Percentiles rank a stretch among this genome's conserved stretches.
phyloP scores from a whole-genome alignment of 2,888 invertebrate species.

The Acanthosepion esculentum region DNA sequence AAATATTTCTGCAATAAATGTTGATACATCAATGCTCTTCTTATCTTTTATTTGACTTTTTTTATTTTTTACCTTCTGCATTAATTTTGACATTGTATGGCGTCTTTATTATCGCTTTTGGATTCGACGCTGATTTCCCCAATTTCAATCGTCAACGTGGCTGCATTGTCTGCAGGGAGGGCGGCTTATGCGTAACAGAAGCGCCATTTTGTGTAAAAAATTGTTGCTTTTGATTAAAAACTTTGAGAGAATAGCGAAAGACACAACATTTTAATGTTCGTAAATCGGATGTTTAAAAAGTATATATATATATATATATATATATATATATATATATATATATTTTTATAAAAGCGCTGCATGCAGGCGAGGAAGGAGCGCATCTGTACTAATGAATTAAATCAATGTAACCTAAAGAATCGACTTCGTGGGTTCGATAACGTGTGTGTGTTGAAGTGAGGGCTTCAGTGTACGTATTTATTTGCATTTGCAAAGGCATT shows the following conservation, averaged over 20 bases:
- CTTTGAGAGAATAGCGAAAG: neutral
- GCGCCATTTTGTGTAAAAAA: neutral
- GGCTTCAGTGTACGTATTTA: neutral
- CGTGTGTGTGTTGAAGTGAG: neutral
- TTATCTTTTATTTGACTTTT: neutral
- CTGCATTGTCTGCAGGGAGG: neutral
- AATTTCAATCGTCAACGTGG: neutral
- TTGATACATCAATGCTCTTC: neutral
- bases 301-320: neutral
- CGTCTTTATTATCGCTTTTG: neutral
- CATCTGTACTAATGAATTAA: neutral
- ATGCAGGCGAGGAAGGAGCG: neutral
- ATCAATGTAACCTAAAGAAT: neutral
- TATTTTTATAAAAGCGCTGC: too few species aligned
- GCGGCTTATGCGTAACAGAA: neutral
- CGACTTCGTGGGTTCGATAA: neutral
- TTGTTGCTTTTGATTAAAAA: slow-evolving; percentile 33
- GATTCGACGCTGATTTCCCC: neutral
- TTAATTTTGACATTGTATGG: neutral
- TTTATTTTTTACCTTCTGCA: neutral
- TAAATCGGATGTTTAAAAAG: neutral
- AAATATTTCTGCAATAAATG: neutral
- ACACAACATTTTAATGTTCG: slow-evolving; percentile 16
- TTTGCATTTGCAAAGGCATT: neutral
- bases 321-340: too few species aligned